Evolutionary conservation across 2,888 invertebrate genomes (phyloP).

Genomic region (Lepidocyrtinus sp.): DNA sequence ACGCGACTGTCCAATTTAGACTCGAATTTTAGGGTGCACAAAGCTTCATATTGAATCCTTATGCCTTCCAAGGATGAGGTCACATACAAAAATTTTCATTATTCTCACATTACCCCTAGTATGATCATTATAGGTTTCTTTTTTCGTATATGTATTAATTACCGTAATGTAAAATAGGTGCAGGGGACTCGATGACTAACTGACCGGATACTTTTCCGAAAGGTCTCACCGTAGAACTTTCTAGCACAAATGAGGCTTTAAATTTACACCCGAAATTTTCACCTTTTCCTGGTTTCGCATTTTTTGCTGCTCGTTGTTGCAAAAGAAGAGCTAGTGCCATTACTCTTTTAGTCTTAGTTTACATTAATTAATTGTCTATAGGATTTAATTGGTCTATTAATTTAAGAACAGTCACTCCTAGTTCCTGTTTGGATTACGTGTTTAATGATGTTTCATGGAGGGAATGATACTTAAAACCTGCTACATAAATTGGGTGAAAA

Average conservation of each 20-base stretch:
- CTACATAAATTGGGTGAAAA: too few relatives aligned
- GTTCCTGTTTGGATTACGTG: too few relatives aligned
- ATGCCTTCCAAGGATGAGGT: slow-evolving; percentile 18
- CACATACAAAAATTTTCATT: too few relatives aligned
- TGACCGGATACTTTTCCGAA: slow-evolving; percentile 38
- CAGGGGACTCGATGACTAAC: slow-evolving; percentile 39
- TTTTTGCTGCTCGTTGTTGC: slow-evolving; percentile 29
- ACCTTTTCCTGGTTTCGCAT: slow-evolving; percentile 37
- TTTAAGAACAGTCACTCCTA: too few relatives aligned
- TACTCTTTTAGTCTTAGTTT: not conserved
- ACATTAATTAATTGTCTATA: too few relatives aligned
- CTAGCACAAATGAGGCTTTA: slow-evolving; percentile 34
- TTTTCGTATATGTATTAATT: not conserved
- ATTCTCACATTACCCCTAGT: too few relatives aligned
- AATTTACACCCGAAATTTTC: slow-evolving; percentile 48
- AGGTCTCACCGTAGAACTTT: slow-evolving; percentile 43
- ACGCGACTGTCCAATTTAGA: slow-evolving; percentile 43
- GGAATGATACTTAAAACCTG: too few relatives aligned
- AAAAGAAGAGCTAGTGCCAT: slow-evolving; percentile 44
- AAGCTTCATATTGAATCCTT: slow-evolving; percentile 41
- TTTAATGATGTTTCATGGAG: too few relatives aligned
- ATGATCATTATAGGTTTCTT: too few relatives aligned
- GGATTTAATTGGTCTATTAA: too few relatives aligned
- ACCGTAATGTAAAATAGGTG: slow-evolving; percentile 50
- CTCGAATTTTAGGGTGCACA: slow-evolving; percentile 46